These are phyloP conservation scores for Phylloscopus trochilus DNA, from an alignment of 2,113 vertebrate species.

Conservation along the genomic window DNA sequence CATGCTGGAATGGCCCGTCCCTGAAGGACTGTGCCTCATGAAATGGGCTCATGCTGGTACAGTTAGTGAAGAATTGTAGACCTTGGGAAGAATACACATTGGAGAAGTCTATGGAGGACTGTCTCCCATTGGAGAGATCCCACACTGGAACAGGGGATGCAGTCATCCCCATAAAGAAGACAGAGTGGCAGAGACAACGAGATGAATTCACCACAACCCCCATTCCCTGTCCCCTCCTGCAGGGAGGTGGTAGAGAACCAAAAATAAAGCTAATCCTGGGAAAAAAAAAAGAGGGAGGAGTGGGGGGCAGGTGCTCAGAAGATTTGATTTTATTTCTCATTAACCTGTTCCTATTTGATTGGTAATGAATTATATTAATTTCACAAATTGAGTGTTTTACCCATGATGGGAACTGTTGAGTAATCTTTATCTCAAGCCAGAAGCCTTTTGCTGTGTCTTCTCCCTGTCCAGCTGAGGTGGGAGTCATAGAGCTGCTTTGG, in stretches of 20 bases:
- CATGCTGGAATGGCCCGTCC: accelerated
- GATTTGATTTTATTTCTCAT: neutral
- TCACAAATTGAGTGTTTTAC: neutral
- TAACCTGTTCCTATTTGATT: neutral
- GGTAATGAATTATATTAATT: neutral
- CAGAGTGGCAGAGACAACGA: neutral
- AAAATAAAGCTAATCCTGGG: neutral
- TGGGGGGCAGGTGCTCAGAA: neutral
- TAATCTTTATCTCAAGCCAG: neutral
- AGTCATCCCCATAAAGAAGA: neutral
- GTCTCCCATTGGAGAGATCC: neutral
- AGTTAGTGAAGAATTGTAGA: neutral
- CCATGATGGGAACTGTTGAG: neutral
- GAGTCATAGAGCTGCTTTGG: neutral
- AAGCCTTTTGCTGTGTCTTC: neutral
- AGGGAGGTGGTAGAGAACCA: neutral
- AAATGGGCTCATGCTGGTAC: neutral
- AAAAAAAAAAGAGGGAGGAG: neutral
- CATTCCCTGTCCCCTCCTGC: neutral
- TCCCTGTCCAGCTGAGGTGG: neutral
- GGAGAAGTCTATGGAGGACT: neutral
- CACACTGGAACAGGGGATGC: neutral
- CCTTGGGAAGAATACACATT: neutral
- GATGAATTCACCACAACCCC: neutral
- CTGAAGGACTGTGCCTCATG: accelerated